phyloP scores from a whole-genome alignment of 2,113 vertebrate species.

The Bujurquina vittata region DNA sequence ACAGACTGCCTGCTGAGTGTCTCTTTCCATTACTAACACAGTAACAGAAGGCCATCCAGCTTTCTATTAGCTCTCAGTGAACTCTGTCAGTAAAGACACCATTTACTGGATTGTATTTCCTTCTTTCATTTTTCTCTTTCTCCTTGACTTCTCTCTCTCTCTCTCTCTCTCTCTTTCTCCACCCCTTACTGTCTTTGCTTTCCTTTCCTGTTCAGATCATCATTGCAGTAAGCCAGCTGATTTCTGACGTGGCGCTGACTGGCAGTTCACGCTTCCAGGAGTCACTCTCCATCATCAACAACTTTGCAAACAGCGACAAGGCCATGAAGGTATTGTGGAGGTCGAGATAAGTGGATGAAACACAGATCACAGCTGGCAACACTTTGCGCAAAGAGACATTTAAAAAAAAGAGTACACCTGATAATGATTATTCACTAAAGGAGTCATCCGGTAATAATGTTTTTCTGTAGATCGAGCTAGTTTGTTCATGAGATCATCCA shows the following conservation, averaged over 20 bases:
- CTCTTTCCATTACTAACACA: not conserved
- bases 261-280: constrained; percentile 97
- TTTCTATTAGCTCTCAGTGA: not conserved
- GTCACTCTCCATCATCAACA: constrained; percentile 97
- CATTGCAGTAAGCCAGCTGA: constrained; percentile 96
- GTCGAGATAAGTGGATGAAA: not conserved
- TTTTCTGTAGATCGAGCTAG: not conserved
- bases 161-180: fast-evolving
- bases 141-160: not conserved
- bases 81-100: not conserved
- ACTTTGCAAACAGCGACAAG: constrained; percentile 98
- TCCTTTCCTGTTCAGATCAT: constrained; percentile 85
- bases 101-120: not conserved
- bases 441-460: not conserved
- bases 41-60: not conserved
- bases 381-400: not conserved
- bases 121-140: not conserved
- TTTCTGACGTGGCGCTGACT: constrained; percentile 93
- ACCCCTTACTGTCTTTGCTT: too few species aligned
- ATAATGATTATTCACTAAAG: not conserved
- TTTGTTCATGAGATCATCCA: not conserved
- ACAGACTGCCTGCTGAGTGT: not conserved
- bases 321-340: constrained; percentile 89
- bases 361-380: not conserved
- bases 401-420: not conserved